Conservation (phyloP, 2,888 invertebrate species). For the Nymphalis polychloros region DNA sequence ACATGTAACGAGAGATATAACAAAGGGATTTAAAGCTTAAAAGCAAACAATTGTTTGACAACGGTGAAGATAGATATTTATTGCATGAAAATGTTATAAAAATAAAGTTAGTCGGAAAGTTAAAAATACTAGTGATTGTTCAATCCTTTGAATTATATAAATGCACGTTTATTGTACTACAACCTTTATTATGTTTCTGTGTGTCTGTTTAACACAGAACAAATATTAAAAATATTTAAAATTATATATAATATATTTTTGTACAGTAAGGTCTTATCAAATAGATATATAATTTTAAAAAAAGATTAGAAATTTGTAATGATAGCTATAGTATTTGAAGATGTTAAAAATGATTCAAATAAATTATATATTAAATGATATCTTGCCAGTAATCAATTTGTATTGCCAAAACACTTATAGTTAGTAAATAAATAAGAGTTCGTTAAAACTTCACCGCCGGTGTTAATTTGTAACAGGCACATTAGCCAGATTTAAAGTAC, state of each 20-base stretch:
- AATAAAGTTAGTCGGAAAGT: too few relatives aligned
- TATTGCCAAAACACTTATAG: neutral
- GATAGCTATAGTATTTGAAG: too few relatives aligned
- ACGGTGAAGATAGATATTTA: neutral
- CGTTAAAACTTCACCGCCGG: constrained; percentile 13
- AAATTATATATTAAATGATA: neutral
- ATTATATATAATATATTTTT: too few relatives aligned
- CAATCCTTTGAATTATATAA: too few relatives aligned
- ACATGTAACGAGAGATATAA: constrained; percentile 12
- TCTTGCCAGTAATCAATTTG: neutral
- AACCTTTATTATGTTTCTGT: too few relatives aligned
- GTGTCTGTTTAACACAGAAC: too few relatives aligned
- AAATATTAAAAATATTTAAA: too few relatives aligned
- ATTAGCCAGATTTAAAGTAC: constrained; percentile 32
- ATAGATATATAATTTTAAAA: neutral
- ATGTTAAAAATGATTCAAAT: neutral
- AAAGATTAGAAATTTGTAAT: too few relatives aligned
- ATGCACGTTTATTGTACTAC: too few relatives aligned
- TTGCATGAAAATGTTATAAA: neutral
- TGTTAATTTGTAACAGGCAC: constrained; percentile 20
- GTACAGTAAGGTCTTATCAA: neutral
- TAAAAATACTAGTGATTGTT: too few relatives aligned
- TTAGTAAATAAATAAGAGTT: constrained; percentile 11
- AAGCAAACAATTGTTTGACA: constrained; percentile 10
- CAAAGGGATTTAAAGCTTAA: constrained; percentile 14